Evolutionary conservation across 1,140 invertebrate species (phyloP).

Genomic region (Aporrectodea caliginosa): DNA sequence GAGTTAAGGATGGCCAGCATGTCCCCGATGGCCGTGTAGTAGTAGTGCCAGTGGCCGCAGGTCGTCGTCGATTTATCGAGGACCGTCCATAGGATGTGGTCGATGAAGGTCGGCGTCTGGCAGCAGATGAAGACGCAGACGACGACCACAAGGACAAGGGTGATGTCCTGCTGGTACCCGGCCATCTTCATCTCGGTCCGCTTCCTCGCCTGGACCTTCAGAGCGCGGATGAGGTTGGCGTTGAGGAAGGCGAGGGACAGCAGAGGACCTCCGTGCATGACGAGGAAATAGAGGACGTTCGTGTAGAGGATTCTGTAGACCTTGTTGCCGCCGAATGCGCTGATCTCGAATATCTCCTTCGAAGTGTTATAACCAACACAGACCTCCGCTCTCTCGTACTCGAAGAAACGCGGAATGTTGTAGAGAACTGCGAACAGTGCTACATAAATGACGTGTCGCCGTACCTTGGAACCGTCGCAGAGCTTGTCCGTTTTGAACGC

Average conservation of each 20-base stretch:
- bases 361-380: slow-evolving; percentile 25
- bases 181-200: slow-evolving; percentile 24
- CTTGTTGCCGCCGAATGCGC: slow-evolving; percentile 24
- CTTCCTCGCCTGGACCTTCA: slow-evolving; percentile 22
- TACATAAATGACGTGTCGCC: slow-evolving; percentile 18
- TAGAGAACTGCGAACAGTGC: slow-evolving; percentile 27
- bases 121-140: slow-evolving; percentile 32
- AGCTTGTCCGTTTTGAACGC: slow-evolving; percentile 19
- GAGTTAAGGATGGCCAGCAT: slow-evolving; percentile 29
- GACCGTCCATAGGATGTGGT: slow-evolving; percentile 33
- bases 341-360: slow-evolving; percentile 15
- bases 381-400: slow-evolving; percentile 20
- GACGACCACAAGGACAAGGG: slow-evolving; percentile 32
- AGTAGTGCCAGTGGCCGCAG: slow-evolving; percentile 33
- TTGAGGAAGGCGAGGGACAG: slow-evolving; percentile 26
- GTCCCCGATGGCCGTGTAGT: slow-evolving; percentile 33
- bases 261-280: slow-evolving; percentile 26
- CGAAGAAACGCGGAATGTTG: slow-evolving; percentile 31
- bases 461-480: neutral
- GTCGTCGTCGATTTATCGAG: slow-evolving; percentile 4
- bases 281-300: slow-evolving; percentile 25
- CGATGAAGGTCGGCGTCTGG: slow-evolving; percentile 31
- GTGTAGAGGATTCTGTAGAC: slow-evolving; percentile 24
- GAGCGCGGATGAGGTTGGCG: slow-evolving; percentile 21
- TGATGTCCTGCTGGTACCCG: slow-evolving; percentile 32